Conservation (phyloP, 2,797 vertebrate genomes). For the Melanotaenia maccullochi region DNA sequence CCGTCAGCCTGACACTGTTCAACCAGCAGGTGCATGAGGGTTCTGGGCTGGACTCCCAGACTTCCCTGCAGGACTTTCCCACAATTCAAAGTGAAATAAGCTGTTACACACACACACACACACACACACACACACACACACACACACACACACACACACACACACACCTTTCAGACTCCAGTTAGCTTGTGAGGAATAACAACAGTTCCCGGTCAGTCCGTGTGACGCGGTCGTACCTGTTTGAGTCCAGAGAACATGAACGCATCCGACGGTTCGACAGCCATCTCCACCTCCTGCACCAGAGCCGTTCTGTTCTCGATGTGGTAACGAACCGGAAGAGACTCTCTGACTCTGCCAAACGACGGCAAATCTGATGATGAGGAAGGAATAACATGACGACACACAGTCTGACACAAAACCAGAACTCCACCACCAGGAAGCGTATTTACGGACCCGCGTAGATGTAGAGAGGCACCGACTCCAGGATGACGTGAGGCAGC, state of each 20-base stretch:
- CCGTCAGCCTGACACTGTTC: too few relatives aligned
- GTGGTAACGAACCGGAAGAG: constrained; percentile 92
- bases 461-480: constrained; percentile 93
- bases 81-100: too few relatives aligned
- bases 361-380: constrained; percentile 89
- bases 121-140: too few relatives aligned
- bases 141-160: too few relatives aligned
- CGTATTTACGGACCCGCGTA: constrained; percentile 86
- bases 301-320: constrained; percentile 91
- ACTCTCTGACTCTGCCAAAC: constrained; percentile 93
- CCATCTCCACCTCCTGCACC: constrained; percentile 95
- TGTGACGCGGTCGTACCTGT: constrained; percentile 81
- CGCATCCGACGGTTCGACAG: constrained; percentile 95
- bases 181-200: too few relatives aligned
- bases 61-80: too few relatives aligned
- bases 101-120: too few relatives aligned
- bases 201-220: too few relatives aligned
- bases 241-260: constrained; percentile 99
- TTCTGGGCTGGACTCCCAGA: too few relatives aligned
- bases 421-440: background rate
- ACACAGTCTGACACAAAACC: background rate
- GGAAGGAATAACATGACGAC: background rate
- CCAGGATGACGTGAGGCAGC: constrained; percentile 91
- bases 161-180: too few relatives aligned
- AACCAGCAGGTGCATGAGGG: too few relatives aligned